Base-by-base conservation (phyloP, 1,140 invertebrate genomes). In the Bicyclus anynana region DNA sequence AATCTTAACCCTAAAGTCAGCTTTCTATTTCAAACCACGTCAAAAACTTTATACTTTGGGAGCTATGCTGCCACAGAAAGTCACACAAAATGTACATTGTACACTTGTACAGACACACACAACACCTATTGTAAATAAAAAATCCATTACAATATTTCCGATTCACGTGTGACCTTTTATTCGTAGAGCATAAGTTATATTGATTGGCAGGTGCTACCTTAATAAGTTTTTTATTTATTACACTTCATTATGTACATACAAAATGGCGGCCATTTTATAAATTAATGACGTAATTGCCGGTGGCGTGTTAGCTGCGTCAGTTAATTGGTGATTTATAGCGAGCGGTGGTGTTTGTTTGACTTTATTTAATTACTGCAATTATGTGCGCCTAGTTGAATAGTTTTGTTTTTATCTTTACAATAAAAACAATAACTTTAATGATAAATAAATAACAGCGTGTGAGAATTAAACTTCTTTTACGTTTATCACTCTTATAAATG, bases 141-240 rank as follows among this genome's bases (percentile, higher is more conserved):
- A 40, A 17, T 16, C 37, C 37, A 5, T 17, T 40, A 2, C 5
- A 17, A 16, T 14, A 14, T 16, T 3, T 35, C 27, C 37, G 35
- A 44, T 51, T 52, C 56, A 20, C 26, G 29, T 52, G 46, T 51
- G 13, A 51, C 38, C 44, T 47, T 50, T 40, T 50, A 49, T 23
- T 26, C 21, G 10, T 12, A 44, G 40, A 33, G 27, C 37, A 27
- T 47, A 51, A 51, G 10, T 66, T 55, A 66, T 50, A 53, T 62
- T 69, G 62, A 67, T 67, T 67, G 68, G 65, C 68, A 71, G 68
- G 62, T 71, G 68, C 56, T 62, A 67, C 62, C 67, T 60, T 60
- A 66, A 59, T 65, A 66, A 53, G 48, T 58, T 65, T 59, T 58
- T 69, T 69, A 69, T 69, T 69, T 66, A 69, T 69, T 66, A 54